Percentiles rank a stretch among this genome's conserved stretches.
phyloP scores from a whole-genome alignment of 1,140 invertebrate species.

The Phortica variegata region DNA sequence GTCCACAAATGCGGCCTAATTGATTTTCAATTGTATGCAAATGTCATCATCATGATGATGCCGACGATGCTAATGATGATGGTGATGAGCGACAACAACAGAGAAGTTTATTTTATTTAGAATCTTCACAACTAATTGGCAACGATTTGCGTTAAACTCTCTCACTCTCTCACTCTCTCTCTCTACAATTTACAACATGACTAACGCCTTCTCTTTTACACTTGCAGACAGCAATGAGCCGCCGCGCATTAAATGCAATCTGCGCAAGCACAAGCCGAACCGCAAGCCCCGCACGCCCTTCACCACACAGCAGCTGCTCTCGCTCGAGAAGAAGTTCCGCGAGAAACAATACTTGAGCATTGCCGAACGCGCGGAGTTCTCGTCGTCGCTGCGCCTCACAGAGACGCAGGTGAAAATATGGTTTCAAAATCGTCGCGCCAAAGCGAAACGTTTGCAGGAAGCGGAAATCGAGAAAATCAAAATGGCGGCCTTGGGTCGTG shows the following conservation, averaged over 20 bases:
- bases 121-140: slow-evolving; percentile 3
- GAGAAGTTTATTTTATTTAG: slow-evolving; percentile 15
- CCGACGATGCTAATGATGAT: neutral
- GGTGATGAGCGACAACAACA: neutral
- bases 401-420: slow-evolving; percentile 98
- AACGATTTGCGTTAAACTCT: neutral
- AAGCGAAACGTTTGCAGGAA: slow-evolving; percentile 92
- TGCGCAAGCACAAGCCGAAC: slow-evolving; percentile 89
- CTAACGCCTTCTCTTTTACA: slow-evolving; percentile 3
- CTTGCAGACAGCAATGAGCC: slow-evolving; percentile 62
- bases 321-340: slow-evolving; percentile 93
- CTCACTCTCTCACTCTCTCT: slow-evolving; percentile 3
- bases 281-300: slow-evolving; percentile 96
- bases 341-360: slow-evolving; percentile 96
- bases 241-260: slow-evolving; percentile 87
- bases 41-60: slow-evolving; percentile 5
- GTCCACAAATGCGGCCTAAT: slow-evolving; percentile 2
- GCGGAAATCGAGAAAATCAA: slow-evolving; percentile 89
- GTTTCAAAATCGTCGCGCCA: slow-evolving; percentile 95
- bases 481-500: slow-evolving; percentile 68
- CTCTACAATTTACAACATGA: neutral
- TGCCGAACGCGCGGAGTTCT: slow-evolving; percentile 95
- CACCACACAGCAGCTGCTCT: slow-evolving; percentile 91
- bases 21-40: slow-evolving; percentile 37
- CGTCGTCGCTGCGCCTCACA: slow-evolving; percentile 86